Conservation (phyloP, 35 echinoderm and acorn worm species). For the Eucidaris tribuloides region DNA sequence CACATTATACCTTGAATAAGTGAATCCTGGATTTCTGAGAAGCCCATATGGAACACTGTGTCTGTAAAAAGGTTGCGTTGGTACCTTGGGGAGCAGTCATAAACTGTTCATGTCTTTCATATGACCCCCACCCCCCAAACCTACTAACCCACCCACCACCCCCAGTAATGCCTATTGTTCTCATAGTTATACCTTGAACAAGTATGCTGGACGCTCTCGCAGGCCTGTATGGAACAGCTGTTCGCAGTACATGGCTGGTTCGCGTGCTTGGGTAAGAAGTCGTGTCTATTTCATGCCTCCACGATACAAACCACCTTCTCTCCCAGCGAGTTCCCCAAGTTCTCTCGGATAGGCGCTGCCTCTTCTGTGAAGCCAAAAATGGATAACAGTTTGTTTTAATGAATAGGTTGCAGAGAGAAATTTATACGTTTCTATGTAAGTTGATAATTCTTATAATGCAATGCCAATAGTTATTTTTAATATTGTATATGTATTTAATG, state of each 20-base stretch:
- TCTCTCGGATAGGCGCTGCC: constrained; percentile 81
- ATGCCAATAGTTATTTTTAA: no score
- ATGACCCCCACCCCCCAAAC: no score
- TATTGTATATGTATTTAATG: no score
- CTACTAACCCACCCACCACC: no score
- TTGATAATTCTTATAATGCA: no score
- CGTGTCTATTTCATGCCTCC: constrained; percentile 91
- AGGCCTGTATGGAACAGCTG: constrained; percentile 81
- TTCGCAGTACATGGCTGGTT: constrained; percentile 88
- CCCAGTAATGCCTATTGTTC: no score
- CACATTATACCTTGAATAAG: constrained; percentile 89
- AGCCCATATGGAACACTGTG: constrained; percentile 71
- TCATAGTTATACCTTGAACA: constrained; percentile 99
- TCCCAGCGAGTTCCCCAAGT: constrained; percentile 76
- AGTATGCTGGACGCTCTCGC: constrained; percentile 82
- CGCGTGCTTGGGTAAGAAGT: constrained; percentile 89
- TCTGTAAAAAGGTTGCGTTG: constrained; percentile 78
- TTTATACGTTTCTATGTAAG: no score
- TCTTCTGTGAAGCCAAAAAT: constrained; percentile 59
- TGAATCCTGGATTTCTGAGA: constrained; percentile 81
- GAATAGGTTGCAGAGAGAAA: no score
- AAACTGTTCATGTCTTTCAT: constrained; percentile 81
- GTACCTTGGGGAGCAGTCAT: constrained; percentile 79
- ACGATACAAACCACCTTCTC: constrained; percentile 92
- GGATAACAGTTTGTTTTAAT: no score